Conservation (phyloP, 2,888 invertebrate species). For the Escarpia spicata region DNA sequence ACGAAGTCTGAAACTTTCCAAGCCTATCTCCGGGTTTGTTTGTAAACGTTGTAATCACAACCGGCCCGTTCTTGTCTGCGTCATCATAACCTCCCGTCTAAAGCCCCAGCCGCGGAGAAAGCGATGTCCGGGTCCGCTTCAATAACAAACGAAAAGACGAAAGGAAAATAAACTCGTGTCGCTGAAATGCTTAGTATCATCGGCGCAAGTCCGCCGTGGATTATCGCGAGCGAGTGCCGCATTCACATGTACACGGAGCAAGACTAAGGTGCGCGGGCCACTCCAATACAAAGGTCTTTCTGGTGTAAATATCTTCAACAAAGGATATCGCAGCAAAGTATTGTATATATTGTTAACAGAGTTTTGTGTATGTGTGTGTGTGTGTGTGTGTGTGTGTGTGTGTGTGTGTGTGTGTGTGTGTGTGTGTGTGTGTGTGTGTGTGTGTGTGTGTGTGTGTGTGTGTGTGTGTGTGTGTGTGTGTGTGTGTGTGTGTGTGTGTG, state of each 20-base stretch:
- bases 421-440: too few relatives aligned
- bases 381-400: too few relatives aligned
- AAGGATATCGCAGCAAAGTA: background rate
- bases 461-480: too few relatives aligned
- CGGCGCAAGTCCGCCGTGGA: background rate
- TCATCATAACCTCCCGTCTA: background rate
- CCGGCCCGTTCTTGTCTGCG: background rate
- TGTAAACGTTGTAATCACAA: slow-evolving; percentile 12
- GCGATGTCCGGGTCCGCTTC: background rate
- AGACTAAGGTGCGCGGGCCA: background rate
- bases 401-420: too few relatives aligned
- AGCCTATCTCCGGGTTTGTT: background rate
- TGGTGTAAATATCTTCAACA: background rate
- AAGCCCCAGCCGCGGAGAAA: background rate
- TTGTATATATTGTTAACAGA: too few relatives aligned
- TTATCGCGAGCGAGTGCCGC: background rate
- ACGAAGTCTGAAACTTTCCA: background rate
- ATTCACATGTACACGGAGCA: background rate
- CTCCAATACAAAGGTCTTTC: background rate
- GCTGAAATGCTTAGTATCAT: background rate
- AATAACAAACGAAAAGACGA: background rate
- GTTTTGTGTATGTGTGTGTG: too few relatives aligned
- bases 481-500: too few relatives aligned
- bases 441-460: too few relatives aligned
- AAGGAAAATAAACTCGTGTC: slow-evolving; percentile 12